These are phyloP conservation scores for Axinella damicornis DNA, from an alignment of 37 sponge, comb jelly and placozoan species.

Conservation along the genomic window DNA sequence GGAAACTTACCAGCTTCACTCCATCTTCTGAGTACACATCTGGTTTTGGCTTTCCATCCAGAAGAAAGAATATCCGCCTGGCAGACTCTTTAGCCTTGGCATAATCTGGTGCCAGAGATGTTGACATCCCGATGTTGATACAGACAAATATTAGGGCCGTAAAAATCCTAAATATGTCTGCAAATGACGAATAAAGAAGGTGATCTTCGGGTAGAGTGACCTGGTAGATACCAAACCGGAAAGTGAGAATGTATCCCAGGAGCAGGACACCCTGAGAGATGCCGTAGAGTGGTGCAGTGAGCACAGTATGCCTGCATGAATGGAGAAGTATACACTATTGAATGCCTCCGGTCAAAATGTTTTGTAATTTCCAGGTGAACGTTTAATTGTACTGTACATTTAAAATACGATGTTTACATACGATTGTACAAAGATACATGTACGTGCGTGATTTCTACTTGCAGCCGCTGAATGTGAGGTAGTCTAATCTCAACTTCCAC, in stretches of 20 bases:
- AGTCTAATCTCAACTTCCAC: too few relatives aligned
- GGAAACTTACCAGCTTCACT: neutral
- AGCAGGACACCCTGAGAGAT: conserved; percentile 7
- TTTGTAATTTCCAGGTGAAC: too few relatives aligned
- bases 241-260: conserved; percentile 15
- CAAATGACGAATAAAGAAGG: neutral
- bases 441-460: too few relatives aligned
- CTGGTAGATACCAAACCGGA: conserved; percentile 7
- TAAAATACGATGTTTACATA: too few relatives aligned
- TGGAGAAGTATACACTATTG: too few relatives aligned
- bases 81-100: conserved; percentile 53
- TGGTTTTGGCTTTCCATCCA: conserved; percentile 18
- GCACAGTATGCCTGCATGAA: neutral
- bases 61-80: conserved; percentile 37
- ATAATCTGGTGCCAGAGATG: conserved; percentile 53
- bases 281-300: neutral
- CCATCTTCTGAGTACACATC: conserved; percentile 16
- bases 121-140: conserved; percentile 45
- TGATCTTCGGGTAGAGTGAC: conserved; percentile 9
- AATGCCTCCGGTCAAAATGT: too few relatives aligned
- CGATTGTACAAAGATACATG: too few relatives aligned
- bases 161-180: conserved; percentile 25
- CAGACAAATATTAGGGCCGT: conserved; percentile 51
- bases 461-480: too few relatives aligned
- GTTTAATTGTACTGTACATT: too few relatives aligned